Evolutionary conservation across 1,140 invertebrate genomes (phyloP).

Genomic region (Manduca sexta): DNA sequence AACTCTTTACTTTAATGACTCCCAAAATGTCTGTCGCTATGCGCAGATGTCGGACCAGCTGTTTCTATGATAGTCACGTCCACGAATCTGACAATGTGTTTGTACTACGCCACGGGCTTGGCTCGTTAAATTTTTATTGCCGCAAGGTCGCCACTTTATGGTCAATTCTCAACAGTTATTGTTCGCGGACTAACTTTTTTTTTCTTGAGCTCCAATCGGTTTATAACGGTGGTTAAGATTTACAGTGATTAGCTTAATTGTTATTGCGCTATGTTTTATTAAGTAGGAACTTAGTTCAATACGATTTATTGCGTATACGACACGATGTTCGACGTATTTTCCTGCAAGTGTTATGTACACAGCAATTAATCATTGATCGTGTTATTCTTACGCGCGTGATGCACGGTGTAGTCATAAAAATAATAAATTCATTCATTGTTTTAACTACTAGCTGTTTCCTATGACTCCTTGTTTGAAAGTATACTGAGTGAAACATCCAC

Average conservation of each 20-base stretch:
- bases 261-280: conserved; percentile 45
- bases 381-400: too few species aligned
- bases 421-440: too few species aligned
- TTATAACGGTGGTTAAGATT: conserved; percentile 58
- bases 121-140: conserved; percentile 75
- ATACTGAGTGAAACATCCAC: too few species aligned
- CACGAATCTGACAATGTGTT: conserved; percentile 54
- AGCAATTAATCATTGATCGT: too few species aligned
- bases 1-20: conserved; percentile 42
- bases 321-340: too few species aligned
- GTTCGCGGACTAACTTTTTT: conserved; percentile 63
- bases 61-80: conserved; percentile 68
- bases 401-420: too few species aligned
- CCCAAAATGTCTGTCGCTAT: conserved; percentile 18
- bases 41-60: conserved; percentile 53
- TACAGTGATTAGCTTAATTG: conserved; percentile 66
- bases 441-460: too few species aligned
- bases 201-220: conserved; percentile 49
- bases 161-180: conserved; percentile 72
- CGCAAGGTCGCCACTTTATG: conserved; percentile 73
- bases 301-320: too few species aligned
- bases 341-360: too few species aligned
- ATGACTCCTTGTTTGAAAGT: too few species aligned
- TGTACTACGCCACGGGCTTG: conserved; percentile 51
- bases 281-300: too few species aligned